Evolutionary conservation across 2,797 vertebrate species (phyloP).

Genomic region (Falco berigora): DNA sequence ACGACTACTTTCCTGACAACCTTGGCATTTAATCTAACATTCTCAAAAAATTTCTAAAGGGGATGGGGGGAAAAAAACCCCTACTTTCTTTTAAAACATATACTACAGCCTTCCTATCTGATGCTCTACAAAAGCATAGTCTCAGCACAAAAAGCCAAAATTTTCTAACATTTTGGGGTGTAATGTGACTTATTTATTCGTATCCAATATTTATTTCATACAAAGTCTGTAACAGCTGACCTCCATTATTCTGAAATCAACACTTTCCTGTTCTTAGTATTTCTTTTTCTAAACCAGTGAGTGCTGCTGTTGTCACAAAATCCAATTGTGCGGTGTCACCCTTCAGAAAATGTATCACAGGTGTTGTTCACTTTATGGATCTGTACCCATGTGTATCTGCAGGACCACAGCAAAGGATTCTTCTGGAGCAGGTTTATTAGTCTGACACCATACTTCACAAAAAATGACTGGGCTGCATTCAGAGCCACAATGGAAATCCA

Average conservation of each 20-base stretch:
- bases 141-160: neutral
- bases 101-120: neutral
- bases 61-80: neutral
- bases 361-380: neutral
- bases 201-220: neutral
- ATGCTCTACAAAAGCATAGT: neutral
- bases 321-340: neutral
- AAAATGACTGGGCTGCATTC: neutral
- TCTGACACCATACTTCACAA: neutral
- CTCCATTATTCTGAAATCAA: neutral
- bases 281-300: neutral
- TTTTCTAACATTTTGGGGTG: neutral
- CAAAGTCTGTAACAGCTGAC: neutral
- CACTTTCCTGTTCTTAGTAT: neutral
- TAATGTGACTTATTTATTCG: neutral
- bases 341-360: neutral
- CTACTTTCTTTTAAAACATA: neutral
- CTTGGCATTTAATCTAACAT: neutral
- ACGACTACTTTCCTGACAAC: neutral
- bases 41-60: neutral
- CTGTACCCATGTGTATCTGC: neutral
- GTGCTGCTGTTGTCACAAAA: neutral
- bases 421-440: neutral
- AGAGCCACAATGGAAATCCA: rapidly evolving
- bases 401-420: neutral